These are phyloP conservation scores for Athene noctua DNA, from an alignment of 2,113 vertebrate species.

Conservation along the genomic window DNA sequence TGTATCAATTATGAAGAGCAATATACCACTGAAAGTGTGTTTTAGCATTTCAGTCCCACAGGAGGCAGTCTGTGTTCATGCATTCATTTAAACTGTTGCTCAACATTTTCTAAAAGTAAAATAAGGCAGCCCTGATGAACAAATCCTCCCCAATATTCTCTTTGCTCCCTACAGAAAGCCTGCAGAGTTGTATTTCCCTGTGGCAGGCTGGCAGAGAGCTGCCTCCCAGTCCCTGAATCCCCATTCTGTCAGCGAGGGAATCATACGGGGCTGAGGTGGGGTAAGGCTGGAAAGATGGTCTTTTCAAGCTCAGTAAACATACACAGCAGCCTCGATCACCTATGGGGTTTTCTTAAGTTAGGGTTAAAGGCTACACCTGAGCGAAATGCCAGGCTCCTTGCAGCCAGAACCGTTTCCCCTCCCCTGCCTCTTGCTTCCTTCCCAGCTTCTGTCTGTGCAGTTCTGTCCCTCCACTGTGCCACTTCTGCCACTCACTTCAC, in stretches of 20 bases:
- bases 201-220: not conserved
- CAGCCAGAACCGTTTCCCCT: not conserved
- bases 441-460: not conserved
- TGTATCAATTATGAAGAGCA: not conserved
- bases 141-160: not conserved
- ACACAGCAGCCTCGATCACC: not conserved
- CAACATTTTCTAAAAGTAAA: not conserved
- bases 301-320: not conserved
- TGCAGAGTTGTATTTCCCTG: not conserved
- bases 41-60: not conserved
- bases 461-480: not conserved
- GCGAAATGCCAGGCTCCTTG: not conserved
- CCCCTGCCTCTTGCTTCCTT: not conserved
- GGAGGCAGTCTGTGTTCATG: slow-evolving; percentile 45
- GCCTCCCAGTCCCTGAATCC: not conserved
- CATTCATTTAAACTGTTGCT: not conserved
- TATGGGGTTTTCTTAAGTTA: fast-evolving
- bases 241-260: not conserved
- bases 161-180: not conserved
- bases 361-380: not conserved
- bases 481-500: not conserved
- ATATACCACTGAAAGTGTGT: not conserved
- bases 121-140: not conserved
- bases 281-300: not conserved
- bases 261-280: not conserved